These are phyloP conservation scores for Malurus leucopterus DNA, from an alignment of 2,797 vertebrate genomes.

Conservation along the genomic window DNA sequence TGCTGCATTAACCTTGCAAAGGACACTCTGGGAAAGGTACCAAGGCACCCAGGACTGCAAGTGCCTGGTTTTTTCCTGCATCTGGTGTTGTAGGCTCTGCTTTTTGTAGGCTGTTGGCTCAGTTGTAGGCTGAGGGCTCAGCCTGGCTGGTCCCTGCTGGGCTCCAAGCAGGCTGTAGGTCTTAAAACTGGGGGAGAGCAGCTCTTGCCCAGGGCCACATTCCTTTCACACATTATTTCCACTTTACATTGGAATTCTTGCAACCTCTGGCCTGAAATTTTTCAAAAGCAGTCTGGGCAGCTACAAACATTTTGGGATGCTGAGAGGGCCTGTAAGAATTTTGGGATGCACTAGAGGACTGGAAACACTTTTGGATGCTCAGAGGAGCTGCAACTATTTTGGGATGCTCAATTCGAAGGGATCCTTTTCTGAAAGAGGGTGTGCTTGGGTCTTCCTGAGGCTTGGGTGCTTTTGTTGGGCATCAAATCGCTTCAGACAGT, in stretches of 20 bases:
- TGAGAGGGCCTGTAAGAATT: neutral
- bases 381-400: neutral
- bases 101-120: too few relatives aligned
- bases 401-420: neutral
- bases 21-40: neutral
- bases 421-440: neutral
- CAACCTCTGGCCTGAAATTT: neutral
- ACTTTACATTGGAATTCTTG: neutral
- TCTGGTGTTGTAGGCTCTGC: neutral
- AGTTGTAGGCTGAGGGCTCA: fast-evolving
- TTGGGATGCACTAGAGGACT: neutral
- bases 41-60: neutral
- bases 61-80: fast-evolving
- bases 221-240: conserved; percentile 2
- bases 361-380: neutral
- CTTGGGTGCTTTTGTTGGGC: neutral
- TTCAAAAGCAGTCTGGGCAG: neutral
- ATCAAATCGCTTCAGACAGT: neutral
- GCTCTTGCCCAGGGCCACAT: neutral
- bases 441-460: fast-evolving
- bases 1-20: neutral
- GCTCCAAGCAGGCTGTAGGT: neutral
- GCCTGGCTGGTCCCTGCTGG: neutral
- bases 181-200: neutral
- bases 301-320: neutral